Conservation (phyloP, 2,888 invertebrate genomes). For the Ecliptopera silaceata region DNA sequence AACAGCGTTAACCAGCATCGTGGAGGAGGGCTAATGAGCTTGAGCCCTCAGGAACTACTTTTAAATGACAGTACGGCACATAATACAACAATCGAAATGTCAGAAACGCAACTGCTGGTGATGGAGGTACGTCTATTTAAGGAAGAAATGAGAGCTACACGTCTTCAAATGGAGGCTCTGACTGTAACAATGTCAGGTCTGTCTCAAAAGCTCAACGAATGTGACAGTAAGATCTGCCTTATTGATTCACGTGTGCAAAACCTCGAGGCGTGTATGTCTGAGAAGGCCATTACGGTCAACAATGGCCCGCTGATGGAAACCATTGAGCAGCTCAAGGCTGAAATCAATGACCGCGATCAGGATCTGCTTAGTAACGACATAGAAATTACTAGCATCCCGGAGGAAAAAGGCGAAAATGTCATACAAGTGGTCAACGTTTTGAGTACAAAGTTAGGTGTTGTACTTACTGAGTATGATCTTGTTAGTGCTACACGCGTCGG, state of each 20-base stretch:
- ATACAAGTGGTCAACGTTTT: not conserved
- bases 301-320: not conserved
- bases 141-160: not conserved
- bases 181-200: not conserved
- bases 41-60: not conserved
- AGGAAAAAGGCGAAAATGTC: conserved; percentile 1
- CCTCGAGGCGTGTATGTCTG: conserved; percentile 1
- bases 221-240: not conserved
- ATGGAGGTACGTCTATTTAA: not conserved
- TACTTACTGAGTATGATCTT: not conserved
- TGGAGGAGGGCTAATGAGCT: not conserved
- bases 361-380: conserved; percentile 5
- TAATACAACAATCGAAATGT: not conserved
- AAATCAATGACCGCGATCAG: conserved; percentile 5
- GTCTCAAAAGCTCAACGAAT: not conserved
- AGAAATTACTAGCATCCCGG: conserved; percentile 1
- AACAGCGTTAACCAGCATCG: not conserved
- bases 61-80: not conserved
- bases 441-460: not conserved
- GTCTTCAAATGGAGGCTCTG: not conserved
- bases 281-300: not conserved
- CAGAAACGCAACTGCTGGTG: not conserved
- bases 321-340: conserved; percentile 3
- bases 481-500: conserved; percentile 2
- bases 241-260: not conserved